Evolutionary conservation across 2,113 vertebrate genomes (phyloP), one percentile per base, ranked within the genome.

Genomic region (Odocoileus virginianus): DNA sequence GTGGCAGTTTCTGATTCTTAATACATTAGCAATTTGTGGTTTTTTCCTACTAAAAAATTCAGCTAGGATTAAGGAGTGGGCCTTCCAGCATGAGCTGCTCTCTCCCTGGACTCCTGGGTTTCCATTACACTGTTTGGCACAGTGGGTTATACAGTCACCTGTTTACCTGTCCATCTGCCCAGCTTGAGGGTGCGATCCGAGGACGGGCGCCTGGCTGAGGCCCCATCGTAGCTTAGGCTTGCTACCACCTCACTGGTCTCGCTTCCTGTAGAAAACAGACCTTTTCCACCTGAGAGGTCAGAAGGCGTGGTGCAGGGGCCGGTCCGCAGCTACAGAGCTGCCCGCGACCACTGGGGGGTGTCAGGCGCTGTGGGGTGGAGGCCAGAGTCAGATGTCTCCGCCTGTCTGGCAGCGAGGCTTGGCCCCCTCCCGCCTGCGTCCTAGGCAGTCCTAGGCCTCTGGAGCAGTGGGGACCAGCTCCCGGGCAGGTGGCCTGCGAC

Each of bases 331-430:
- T 10, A 7, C 45, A 85, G 47, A 92, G n/a, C 9, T 82, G 6
- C 25, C 43, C 3, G 91, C 28, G 16, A 54, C 30, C 61, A 61
- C 52, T 6, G 82, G 50, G 79, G 78, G 40, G 13, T 4, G 0
- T 3, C 45, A 21, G 50, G 55, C 67, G 30, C 40, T 14, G 12
- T 25, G 13, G 33, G 27, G 30, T 1, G 4, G 64, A 61, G 47
- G 47, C 82, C 7, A 4, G 6, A 13, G 25, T 40, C 17, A 1
- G 5, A 17, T 1, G 1, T 2, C 14, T 1, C 2, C 21, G 47
- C n/a, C 57, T 6, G 5, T 76, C 21, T 27, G 1, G 6, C 33
- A 82, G 33, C 16, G 14, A 76, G 9, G 21, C 28, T 74, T 23
- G 67, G 67, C n/a, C 2, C 19, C 2, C n/a, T 40, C 19, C n/a